Conservation (phyloP, 2,888 invertebrate species). For the Drosophila buzzatii region DNA sequence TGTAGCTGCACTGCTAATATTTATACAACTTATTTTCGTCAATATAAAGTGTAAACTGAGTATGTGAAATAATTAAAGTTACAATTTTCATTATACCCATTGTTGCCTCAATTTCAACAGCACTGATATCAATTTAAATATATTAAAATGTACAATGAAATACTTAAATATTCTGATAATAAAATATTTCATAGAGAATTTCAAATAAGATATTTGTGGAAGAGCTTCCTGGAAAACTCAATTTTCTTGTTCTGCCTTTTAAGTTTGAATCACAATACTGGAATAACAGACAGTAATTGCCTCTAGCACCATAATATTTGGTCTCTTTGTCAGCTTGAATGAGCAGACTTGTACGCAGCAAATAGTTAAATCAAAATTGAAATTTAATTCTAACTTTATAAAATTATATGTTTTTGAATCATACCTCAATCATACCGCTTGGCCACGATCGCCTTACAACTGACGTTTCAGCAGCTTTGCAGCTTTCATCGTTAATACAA, state of each 20-base stretch:
- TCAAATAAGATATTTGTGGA: conserved; percentile 15
- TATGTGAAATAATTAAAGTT: conserved; percentile 80
- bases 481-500: not conserved
- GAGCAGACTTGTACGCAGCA: too few species aligned
- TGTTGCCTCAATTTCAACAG: conserved; percentile 55
- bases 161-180: conserved; percentile 30
- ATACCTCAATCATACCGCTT: too few species aligned
- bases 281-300: too few species aligned
- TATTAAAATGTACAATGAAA: conserved; percentile 34
- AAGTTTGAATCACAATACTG: too few species aligned
- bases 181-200: conserved; percentile 36
- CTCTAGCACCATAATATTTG: too few species aligned
- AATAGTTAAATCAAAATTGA: too few species aligned
- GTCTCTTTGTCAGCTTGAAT: too few species aligned
- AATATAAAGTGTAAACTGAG: conserved; percentile 77
- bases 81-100: conserved; percentile 74
- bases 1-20: conserved; percentile 83
- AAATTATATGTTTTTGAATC: too few species aligned
- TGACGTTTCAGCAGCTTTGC: too few species aligned
- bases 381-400: too few species aligned
- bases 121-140: conserved; percentile 46
- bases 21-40: conserved; percentile 77
- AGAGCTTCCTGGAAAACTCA: not conserved
- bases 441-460: too few species aligned
- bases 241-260: not conserved